These are phyloP conservation scores for Habrosyne pyritoides DNA, from an alignment of 2,888 invertebrate species.

Conservation along the genomic window DNA sequence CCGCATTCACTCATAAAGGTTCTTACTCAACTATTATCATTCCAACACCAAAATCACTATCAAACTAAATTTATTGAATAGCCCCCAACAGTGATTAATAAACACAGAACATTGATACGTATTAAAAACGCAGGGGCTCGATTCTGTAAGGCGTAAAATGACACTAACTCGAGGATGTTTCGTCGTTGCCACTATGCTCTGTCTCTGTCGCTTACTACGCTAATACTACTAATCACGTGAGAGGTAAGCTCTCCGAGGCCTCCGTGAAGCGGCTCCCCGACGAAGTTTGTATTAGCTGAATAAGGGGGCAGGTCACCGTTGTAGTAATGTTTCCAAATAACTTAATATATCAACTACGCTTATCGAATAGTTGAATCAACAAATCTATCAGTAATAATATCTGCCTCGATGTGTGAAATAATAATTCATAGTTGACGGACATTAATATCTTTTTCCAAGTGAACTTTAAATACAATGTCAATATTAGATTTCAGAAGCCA, in stretches of 20 bases:
- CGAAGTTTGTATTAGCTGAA: too few relatives aligned
- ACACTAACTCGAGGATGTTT: too few relatives aligned
- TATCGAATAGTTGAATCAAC: constrained; percentile 16
- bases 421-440: neutral
- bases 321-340: neutral
- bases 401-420: constrained; percentile 10
- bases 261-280: too few relatives aligned
- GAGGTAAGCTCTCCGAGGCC: too few relatives aligned
- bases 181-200: too few relatives aligned
- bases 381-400: constrained; percentile 45
- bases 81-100: neutral
- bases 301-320: too few relatives aligned
- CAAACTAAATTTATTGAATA: neutral
- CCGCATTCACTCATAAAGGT: neutral
- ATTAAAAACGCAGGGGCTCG: too few relatives aligned
- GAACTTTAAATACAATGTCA: neutral
- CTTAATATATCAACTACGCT: neutral
- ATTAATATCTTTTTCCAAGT: neutral
- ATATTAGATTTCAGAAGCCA: neutral
- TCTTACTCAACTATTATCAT: neutral
- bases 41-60: constrained; percentile 1
- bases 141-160: too few relatives aligned
- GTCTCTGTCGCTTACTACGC: too few relatives aligned
- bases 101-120: neutral
- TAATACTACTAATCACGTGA: too few relatives aligned